Evolutionary conservation across 2,888 invertebrate species (phyloP), one percentile per base, ranked within the genome.

Genomic region (Nomada fucata): DNA sequence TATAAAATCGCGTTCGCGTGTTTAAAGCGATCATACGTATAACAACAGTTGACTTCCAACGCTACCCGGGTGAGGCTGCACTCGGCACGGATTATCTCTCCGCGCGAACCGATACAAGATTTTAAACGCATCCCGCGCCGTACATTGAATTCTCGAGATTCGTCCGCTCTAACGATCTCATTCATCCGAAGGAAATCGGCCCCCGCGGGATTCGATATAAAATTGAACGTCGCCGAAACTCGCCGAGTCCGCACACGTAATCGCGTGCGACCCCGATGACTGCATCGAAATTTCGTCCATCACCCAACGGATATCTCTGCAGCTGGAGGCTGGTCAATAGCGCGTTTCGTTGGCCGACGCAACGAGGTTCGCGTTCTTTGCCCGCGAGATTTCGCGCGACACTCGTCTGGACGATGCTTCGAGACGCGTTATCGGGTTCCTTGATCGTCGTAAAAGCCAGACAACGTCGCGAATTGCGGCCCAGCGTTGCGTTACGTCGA

Each of bases 401-500:
- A 69, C 52, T 36, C 60, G 52, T 29, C 42, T 36, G 47, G 15
- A 29, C 36, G 42, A 72, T 70, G 55, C 80, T 78, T 50, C 47
- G 72, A 42, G 63, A 79, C 59, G 65, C 53, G 63, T 47, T 76
- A 59, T 64, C 59, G 23, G 55, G 50, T 63, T 76, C 64, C 70
- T 71, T 64, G 42, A 64, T 67, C 65, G 60, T 79, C 73, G 70
- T 78, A 73, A 82, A 84, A 59, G 76, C 57, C 36, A 67, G 59
- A 53, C 71, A 70, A 52, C 61, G 57, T 23, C 53, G 59, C 60
- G 72, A 68, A 60, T 36, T 36, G 57, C n/a, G 20, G 18, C 55
- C 44, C n/a, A 57, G 59, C 52, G 52, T 53, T 42, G 11, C 73
- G n/a, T 5, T 60, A 55, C 57, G 10, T 61, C 23, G 52, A n/a